These are phyloP conservation scores for Pseudochirops cupreus DNA, from an alignment of 2,797 vertebrate species.

Conservation along the genomic window DNA sequence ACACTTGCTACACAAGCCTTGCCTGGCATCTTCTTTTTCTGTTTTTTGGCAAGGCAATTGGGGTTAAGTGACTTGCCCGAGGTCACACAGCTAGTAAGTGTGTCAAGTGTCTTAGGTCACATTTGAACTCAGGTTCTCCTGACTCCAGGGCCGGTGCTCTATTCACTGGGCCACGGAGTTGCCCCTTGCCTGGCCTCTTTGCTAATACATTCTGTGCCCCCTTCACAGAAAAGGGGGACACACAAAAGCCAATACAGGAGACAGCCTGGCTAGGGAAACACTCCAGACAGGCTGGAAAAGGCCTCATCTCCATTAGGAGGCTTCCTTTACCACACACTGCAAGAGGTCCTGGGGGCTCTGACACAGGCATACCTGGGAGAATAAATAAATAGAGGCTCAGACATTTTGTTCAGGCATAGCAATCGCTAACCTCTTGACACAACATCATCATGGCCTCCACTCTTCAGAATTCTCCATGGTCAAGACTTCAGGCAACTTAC, in stretches of 20 bases:
- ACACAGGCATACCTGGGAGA: background rate
- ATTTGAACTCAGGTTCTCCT: too few species aligned
- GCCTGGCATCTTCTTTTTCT: background rate
- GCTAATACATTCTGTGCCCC: background rate
- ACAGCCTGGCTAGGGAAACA: background rate
- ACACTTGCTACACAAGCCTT: background rate
- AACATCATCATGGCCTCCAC: background rate
- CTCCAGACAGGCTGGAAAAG: background rate
- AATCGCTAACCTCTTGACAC: constrained; percentile 1
- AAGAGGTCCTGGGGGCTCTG: background rate
- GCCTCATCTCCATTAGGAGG: background rate
- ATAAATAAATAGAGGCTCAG: background rate
- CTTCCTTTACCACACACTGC: background rate
- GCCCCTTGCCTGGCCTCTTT: background rate
- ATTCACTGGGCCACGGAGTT: too few species aligned
- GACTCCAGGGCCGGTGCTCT: too few species aligned
- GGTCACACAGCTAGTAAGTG: too few species aligned
- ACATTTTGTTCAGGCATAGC: background rate
- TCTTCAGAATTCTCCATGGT: background rate
- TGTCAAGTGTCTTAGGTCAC: too few species aligned
- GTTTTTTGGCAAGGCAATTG: too few species aligned
- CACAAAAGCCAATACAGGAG: background rate
- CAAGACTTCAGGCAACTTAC: background rate
- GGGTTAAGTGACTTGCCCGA: too few species aligned
- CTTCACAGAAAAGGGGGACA: background rate